These are phyloP conservation scores for Saccostrea glomerata DNA, from an alignment of 1,140 invertebrate species.

Conservation along the genomic window DNA sequence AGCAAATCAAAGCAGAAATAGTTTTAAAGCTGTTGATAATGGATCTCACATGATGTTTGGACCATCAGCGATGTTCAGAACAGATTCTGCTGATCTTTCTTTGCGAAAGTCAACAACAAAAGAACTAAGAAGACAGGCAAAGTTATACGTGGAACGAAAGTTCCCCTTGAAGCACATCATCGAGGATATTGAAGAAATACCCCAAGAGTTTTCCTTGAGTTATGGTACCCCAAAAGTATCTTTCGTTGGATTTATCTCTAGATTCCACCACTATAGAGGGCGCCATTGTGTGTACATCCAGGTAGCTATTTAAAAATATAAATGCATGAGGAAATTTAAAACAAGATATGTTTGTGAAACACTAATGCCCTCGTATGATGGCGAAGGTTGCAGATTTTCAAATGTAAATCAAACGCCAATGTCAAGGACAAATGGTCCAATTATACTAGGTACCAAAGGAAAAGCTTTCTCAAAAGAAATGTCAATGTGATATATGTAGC, in stretches of 20 bases:
- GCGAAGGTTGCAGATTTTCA: too few relatives aligned
- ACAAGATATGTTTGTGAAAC: too few relatives aligned
- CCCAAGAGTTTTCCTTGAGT: background rate
- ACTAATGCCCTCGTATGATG: too few relatives aligned
- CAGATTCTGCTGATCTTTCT: background rate
- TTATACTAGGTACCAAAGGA: too few relatives aligned
- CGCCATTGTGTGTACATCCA: conserved; percentile 52
- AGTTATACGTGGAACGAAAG: background rate
- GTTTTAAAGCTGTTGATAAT: background rate
- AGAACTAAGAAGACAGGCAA: background rate
- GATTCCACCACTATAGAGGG: conserved; percentile 45
- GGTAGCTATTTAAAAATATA: too few relatives aligned
- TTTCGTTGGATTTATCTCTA: conserved; percentile 51
- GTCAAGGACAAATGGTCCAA: too few relatives aligned
- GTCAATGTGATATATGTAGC: too few relatives aligned
- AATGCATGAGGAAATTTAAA: too few relatives aligned
- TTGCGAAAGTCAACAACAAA: background rate
- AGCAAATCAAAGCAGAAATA: background rate
- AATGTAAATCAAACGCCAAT: too few relatives aligned
- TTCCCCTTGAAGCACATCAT: background rate
- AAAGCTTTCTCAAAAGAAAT: too few relatives aligned
- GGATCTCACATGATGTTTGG: background rate
- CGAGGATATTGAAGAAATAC: background rate
- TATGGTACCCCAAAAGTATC: background rate
- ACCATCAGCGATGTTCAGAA: background rate